Evolutionary conservation across 92 coral and sea anemone genomes (phyloP).

Genomic region (Pocillopora grandis): DNA sequence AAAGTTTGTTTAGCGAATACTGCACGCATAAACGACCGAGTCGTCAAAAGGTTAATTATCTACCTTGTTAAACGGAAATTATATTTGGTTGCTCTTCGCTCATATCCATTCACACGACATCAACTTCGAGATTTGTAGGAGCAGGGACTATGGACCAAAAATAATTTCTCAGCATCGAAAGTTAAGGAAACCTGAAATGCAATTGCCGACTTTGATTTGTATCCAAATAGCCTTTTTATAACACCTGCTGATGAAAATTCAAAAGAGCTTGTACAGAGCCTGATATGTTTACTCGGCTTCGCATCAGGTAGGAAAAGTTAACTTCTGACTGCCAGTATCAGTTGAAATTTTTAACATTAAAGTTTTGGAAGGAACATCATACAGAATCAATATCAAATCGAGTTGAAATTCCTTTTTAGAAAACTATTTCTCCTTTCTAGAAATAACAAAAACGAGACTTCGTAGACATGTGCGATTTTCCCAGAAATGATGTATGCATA

Average conservation of each 20-base stretch:
- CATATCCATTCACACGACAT: too few relatives aligned
- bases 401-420: neutral
- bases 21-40: neutral
- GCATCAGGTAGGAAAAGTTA: too few relatives aligned
- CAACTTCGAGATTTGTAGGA: too few relatives aligned
- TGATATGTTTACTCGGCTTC: too few relatives aligned
- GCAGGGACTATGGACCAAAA: neutral
- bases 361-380: too few relatives aligned
- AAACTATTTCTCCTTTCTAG: neutral
- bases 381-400: too few relatives aligned
- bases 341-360: too few relatives aligned
- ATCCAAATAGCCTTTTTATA: neutral
- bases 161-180: neutral
- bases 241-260: slow-evolving; percentile 15
- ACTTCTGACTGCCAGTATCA: too few relatives aligned
- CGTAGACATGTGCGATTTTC: slow-evolving; percentile 15
- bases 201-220: neutral
- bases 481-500: neutral
- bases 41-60: slow-evolving; percentile 13
- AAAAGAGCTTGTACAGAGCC: neutral
- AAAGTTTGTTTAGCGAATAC: slow-evolving; percentile 40
- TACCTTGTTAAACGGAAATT: neutral
- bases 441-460: neutral
- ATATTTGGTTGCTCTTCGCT: neutral
- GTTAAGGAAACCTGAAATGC: neutral